Evolutionary conservation across 2,888 invertebrate species (phyloP), one percentile per base, ranked within the genome.

Genomic region (Meiosimyza platycephala): DNA sequence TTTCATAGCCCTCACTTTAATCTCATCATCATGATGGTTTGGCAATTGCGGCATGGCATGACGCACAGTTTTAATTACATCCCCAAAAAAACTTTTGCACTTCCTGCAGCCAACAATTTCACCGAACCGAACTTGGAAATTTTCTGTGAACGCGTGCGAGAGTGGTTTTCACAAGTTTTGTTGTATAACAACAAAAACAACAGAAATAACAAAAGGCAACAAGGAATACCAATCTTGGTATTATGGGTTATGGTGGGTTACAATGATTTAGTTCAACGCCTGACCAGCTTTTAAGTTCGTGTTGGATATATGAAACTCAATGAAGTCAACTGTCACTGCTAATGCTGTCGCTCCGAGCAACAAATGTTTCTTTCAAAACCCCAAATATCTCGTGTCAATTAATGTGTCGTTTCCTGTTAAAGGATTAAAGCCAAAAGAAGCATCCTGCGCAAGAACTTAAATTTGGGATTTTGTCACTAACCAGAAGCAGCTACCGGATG

Each of bases 31-130:
- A 50, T 16, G 16, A 64, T 64, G 13, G 50, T 18, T n/a, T 40
- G 40, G 40, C 9, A 40, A 40, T 40, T 40, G 40, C 9, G 40
- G 40, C 40, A 40, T 40, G 40, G 40, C 1, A 33, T 28, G n/a
- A 15, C 60, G 60, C 22, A 28, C 13, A 51, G 22, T 65, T 65
- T 65, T 51, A 65, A 65, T 52, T 65, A 65, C 52, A 18, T 51
- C 28, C 52, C 52, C 11, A 28, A 57, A 57, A n/a, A 57, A 57
- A 57, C 18, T 57, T 18, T 57, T n/a, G 3, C 55, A 55, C 57
- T 57, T 57, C 57, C 28, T 57, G 28, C 28, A 15, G 28, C 22
- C 22, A 57, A 18, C n/a, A 16, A 57, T 57, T 15, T 57, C 13
- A 18, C 22, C 55, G 28, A 28, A 28, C 4, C 28, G 2, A 55